phyloP scores from a whole-genome alignment of 2,797 vertebrate genomes.

The Neomorphus geoffroyi region DNA sequence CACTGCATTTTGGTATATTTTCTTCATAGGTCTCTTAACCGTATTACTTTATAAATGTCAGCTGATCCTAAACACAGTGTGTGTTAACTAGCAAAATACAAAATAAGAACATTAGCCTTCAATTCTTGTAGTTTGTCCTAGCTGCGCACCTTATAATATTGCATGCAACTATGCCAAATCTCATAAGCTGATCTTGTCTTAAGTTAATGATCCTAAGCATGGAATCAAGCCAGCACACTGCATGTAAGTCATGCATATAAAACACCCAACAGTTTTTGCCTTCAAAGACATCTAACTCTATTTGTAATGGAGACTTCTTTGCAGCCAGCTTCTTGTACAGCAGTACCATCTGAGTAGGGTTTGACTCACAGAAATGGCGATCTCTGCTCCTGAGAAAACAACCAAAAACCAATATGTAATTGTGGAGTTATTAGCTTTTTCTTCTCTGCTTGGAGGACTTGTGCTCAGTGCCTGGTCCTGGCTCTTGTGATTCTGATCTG shows the following conservation, averaged over 20 bases:
- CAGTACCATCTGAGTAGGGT: background rate
- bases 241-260: accelerated
- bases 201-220: background rate
- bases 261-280: background rate
- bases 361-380: background rate
- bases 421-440: background rate
- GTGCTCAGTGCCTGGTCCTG: background rate
- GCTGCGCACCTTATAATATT: background rate
- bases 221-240: background rate
- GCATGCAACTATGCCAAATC: background rate
- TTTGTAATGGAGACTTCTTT: background rate
- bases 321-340: background rate
- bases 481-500: background rate
- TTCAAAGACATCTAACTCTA: background rate
- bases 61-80: background rate
- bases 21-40: background rate
- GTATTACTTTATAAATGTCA: background rate
- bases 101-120: background rate
- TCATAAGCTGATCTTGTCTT: background rate
- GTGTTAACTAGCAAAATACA: background rate
- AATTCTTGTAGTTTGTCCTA: background rate
- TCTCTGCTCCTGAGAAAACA: background rate
- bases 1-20: background rate
- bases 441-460: background rate
- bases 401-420: background rate